Evolutionary conservation across 2,888 invertebrate genomes (phyloP).

Genomic region (Brenthis ino): DNA sequence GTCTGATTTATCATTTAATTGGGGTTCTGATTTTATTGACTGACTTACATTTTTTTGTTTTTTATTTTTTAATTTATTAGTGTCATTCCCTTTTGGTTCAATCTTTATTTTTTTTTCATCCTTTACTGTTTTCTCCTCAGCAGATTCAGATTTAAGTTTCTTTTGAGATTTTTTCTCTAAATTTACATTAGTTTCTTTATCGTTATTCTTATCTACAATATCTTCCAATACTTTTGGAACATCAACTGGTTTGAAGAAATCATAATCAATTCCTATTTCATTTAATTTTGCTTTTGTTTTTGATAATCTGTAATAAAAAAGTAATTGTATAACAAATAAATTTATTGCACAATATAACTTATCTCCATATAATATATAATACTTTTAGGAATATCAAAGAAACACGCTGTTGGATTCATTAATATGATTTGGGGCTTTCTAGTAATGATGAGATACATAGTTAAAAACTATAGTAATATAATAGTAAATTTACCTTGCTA

Average conservation of each 20-base stretch:
- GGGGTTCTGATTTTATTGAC: conserved; percentile 33
- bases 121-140: conserved; percentile 34
- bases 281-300: conserved; percentile 73
- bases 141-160: conserved; percentile 38
- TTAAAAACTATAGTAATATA: not conserved
- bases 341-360: not conserved
- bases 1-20: conserved; percentile 18
- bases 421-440: not conserved
- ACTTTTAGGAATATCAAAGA: too few relatives aligned
- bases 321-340: not conserved
- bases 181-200: conserved; percentile 24
- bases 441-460: not conserved
- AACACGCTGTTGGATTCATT: too few relatives aligned
- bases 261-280: conserved; percentile 77
- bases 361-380: too few relatives aligned
- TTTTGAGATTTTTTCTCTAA: conserved; percentile 37
- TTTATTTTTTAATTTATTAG: conserved; percentile 18
- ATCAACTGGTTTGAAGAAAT: conserved; percentile 77
- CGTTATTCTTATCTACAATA: conserved; percentile 38
- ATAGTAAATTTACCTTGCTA: conserved; percentile 58
- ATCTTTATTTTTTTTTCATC: conserved; percentile 33
- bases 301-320: conserved; percentile 58
- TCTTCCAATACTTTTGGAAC: conserved; percentile 60
- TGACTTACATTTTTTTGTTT: conserved; percentile 29
- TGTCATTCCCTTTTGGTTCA: conserved; percentile 29